Evolutionary conservation across 35 echinoderm and acorn worm genomes (phyloP).

Genomic region (Diadema setosum): DNA sequence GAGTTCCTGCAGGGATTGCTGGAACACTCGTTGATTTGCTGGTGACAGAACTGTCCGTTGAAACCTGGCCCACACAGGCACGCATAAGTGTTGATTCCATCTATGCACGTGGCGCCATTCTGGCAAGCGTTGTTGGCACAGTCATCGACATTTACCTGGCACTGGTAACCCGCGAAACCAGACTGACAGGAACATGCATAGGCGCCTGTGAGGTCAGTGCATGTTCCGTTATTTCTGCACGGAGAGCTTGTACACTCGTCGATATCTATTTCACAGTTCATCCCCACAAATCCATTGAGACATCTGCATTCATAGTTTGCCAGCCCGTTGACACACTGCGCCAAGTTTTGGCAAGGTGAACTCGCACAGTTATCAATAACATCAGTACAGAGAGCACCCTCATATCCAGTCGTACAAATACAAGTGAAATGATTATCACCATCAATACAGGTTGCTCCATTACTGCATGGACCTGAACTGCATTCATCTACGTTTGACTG

Average conservation of each 20-base stretch:
- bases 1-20: constrained; percentile 38
- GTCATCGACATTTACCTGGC: constrained; percentile 26
- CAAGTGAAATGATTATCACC: constrained; percentile 35
- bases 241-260: constrained; percentile 16
- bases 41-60: constrained; percentile 36
- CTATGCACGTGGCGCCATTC: constrained; percentile 19
- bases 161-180: constrained; percentile 25
- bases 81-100: neutral
- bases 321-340: constrained; percentile 12
- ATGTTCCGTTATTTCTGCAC: constrained; percentile 15
- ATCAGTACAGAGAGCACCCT: neutral
- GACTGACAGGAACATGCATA: neutral
- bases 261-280: constrained; percentile 14
- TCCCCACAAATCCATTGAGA: constrained; percentile 6
- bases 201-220: neutral
- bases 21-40: constrained; percentile 52
- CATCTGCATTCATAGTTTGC: constrained; percentile 31
- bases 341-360: constrained; percentile 26
- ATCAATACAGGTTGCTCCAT: constrained; percentile 52
- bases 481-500: constrained; percentile 65
- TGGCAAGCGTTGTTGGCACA: constrained; percentile 18
- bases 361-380: constrained; percentile 26
- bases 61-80: constrained; percentile 24
- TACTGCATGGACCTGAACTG: constrained; percentile 16
- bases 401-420: constrained; percentile 19